Evolutionary conservation across 2,888 invertebrate genomes (phyloP), one percentile per base, ranked within the genome.

Genomic region (Eupithecia insigniata): DNA sequence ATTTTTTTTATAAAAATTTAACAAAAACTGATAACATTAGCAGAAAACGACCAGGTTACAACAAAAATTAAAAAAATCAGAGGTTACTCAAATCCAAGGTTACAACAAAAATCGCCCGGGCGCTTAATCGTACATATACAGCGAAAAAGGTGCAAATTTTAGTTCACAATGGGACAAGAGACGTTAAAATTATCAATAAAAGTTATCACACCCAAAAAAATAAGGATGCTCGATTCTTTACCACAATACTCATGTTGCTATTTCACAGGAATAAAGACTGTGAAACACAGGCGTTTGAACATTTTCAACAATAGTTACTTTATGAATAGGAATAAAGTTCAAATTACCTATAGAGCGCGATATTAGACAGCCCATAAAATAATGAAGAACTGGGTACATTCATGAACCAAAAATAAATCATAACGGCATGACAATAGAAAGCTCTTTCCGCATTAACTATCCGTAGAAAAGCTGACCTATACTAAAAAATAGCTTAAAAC

Each of bases 391-490:
- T 26, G 26, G 30, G 6, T 60, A 64, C 8, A 22, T 26, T 26
- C 3, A 64, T 64, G 36, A 64, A 64, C 32, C 64, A 22, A 64
- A 64, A 36, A 64, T 64, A 39, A 64, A 64, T 64, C 64, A 16
- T 22, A 64, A 36, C 12, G 7, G 26, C 64, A 64, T 12, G 64
- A 64, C 64, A 64, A 64, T 39, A 36, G 1, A 64, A 36, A 34
- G 64, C 64, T 64, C 26, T 64, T 79, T 75, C 71, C 81, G 5
- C 72, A 77, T 82, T 39, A 55, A 36, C 68, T 76, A 70, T 22
- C 22, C 26, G 26, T 0, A 60, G 1, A 55, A 8, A 10, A 14
- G 69, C 34, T 64, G 64, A 64, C 26, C 64, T 34, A 26, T 2
- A 26, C 55, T 22, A 14, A 64, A 18, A 64, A 36, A 36, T 12